Evolutionary conservation across 1,140 invertebrate species (phyloP).

Genomic region (Harpegnathos saltator): DNA sequence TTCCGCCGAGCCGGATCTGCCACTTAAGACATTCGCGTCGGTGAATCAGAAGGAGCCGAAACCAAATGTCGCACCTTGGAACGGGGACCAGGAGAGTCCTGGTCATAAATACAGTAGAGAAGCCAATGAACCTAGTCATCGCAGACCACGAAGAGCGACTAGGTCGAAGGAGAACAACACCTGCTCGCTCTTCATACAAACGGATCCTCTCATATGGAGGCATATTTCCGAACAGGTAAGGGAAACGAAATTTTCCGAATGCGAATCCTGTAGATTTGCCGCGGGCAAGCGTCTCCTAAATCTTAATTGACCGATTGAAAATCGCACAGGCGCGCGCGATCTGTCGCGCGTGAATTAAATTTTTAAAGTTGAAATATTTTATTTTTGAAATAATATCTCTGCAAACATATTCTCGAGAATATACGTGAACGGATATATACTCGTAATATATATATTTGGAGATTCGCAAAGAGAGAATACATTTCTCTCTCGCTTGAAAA

Average conservation of each 20-base stretch:
- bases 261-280: neutral
- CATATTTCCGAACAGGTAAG: constrained; percentile 91
- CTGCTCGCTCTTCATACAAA: constrained; percentile 98
- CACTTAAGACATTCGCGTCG: constrained; percentile 82
- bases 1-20: constrained; percentile 90
- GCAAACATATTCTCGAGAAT: neutral
- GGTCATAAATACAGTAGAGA: constrained; percentile 89
- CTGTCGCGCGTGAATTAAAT: neutral
- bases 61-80: constrained; percentile 77
- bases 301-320: neutral
- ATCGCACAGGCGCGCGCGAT: neutral
- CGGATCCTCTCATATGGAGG: constrained; percentile 98
- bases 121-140: constrained; percentile 87
- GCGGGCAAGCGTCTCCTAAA: neutral
- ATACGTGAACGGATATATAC: neutral
- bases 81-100: constrained; percentile 81
- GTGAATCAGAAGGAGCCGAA: constrained; percentile 74
- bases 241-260: constrained; percentile 18
- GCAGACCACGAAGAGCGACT: constrained; percentile 86
- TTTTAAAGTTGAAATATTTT: neutral
- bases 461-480: neutral
- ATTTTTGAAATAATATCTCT: neutral
- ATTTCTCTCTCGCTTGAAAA: neutral
- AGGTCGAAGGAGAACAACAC: constrained; percentile 89
- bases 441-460: constrained; percentile 6